Conservation (phyloP, 2,888 invertebrate species). For the Phyto melanocephala region DNA sequence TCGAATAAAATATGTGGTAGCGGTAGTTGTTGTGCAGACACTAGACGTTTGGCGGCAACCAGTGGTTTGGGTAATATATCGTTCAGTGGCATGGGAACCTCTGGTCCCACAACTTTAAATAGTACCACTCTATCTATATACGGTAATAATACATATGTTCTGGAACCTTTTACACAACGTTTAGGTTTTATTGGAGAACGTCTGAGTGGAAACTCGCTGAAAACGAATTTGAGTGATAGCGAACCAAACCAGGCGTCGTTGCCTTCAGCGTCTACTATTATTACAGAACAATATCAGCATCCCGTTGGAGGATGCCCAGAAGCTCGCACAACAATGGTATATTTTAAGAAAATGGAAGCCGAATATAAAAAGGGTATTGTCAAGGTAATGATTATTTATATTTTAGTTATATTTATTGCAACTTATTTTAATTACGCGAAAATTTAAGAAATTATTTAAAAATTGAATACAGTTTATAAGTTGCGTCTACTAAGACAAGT, state of each 20-base stretch:
- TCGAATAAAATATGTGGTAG: constrained; percentile 44
- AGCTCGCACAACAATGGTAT: constrained; percentile 70
- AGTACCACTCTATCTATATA: constrained; percentile 36
- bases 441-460: too few species aligned
- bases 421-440: too few species aligned
- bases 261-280: constrained; percentile 28
- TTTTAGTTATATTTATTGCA: not conserved
- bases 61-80: constrained; percentile 71
- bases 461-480: too few species aligned
- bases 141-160: constrained; percentile 55
- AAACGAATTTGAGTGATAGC: constrained; percentile 23
- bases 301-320: constrained; percentile 70
- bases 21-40: constrained; percentile 63
- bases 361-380: constrained; percentile 74
- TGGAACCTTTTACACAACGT: constrained; percentile 53
- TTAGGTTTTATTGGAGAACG: constrained; percentile 56
- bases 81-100: constrained; percentile 68
- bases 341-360: constrained; percentile 68
- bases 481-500: too few species aligned
- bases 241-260: constrained; percentile 2
- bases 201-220: constrained; percentile 38
- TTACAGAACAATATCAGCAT: constrained; percentile 37
- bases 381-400: constrained; percentile 70
- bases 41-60: constrained; percentile 49
- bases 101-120: constrained; percentile 24